These are phyloP conservation scores for Ramphastos sulfuratus DNA, from an alignment of 2,113 vertebrate genomes.

Conservation along the genomic window DNA sequence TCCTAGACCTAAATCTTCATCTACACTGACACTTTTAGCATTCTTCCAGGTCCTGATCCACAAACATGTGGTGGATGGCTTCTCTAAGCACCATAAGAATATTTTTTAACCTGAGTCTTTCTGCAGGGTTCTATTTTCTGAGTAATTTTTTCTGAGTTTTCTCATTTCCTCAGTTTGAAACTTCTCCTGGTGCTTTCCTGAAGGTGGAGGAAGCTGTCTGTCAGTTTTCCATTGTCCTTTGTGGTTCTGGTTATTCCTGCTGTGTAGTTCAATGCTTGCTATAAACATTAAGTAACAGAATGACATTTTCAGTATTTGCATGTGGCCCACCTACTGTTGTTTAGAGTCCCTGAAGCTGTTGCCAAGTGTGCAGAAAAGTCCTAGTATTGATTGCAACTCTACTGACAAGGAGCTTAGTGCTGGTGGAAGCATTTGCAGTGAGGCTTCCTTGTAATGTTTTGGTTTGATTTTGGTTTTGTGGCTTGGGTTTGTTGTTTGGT, in stretches of 20 bases:
- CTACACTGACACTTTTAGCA: neutral
- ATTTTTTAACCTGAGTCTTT: neutral
- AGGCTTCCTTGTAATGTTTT: neutral
- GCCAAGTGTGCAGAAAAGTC: neutral
- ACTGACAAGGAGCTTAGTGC: neutral
- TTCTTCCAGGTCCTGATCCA: neutral
- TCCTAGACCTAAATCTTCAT: neutral
- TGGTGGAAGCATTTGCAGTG: neutral
- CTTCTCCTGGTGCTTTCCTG: neutral
- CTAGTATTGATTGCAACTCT: neutral
- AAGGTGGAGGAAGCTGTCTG: slow-evolving; percentile 10
- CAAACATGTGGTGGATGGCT: neutral
- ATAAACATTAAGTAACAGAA: neutral
- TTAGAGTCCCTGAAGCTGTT: slow-evolving; percentile 31
- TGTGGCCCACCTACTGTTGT: slow-evolving; percentile 22
- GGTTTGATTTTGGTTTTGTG: too few relatives aligned
- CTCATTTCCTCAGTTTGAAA: slow-evolving; percentile 16
- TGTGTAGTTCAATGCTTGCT: neutral
- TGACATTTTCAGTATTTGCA: slow-evolving; percentile 19
- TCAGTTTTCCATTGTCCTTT: slow-evolving; percentile 19
- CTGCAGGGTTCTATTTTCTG: neutral
- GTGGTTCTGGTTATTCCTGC: neutral
- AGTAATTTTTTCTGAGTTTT: neutral
- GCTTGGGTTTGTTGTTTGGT: too few relatives aligned
- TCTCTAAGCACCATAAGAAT: neutral